Evolutionary conservation across 1,140 invertebrate genomes (phyloP).

Genomic region (Adoxophyes honmai): DNA sequence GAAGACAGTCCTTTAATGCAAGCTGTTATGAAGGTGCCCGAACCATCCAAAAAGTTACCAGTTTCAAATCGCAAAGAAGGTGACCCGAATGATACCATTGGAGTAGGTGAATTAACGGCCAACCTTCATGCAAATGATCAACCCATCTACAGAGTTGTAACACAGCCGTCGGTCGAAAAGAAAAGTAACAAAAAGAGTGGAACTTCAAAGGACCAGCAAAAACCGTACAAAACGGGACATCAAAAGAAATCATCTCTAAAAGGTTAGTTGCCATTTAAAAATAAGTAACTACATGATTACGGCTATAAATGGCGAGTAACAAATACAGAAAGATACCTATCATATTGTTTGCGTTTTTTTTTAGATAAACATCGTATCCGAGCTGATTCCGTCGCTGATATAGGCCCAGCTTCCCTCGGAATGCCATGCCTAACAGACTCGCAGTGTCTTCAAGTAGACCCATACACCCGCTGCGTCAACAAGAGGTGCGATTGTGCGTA

Average conservation of each 20-base stretch:
- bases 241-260: constrained; percentile 66
- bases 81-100: constrained; percentile 55
- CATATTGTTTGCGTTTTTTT: constrained; percentile 22
- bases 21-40: constrained; percentile 60
- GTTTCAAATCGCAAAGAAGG: constrained; percentile 56
- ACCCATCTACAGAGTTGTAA: constrained; percentile 69
- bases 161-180: constrained; percentile 60
- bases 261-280: constrained; percentile 33
- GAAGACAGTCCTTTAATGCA: constrained; percentile 65
- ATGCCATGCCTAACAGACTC: constrained; percentile 84
- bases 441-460: constrained; percentile 89
- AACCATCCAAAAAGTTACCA: constrained; percentile 51
- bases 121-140: constrained; percentile 71
- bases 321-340: neutral
- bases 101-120: constrained; percentile 62
- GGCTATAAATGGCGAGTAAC: neutral
- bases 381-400: constrained; percentile 33
- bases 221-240: constrained; percentile 58
- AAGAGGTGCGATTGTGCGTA: constrained; percentile 89
- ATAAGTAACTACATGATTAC: too few relatives aligned
- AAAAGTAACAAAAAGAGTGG: constrained; percentile 57
- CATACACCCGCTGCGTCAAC: constrained; percentile 85
- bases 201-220: constrained; percentile 46
- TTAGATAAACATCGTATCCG: constrained; percentile 62
- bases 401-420: constrained; percentile 85